These are phyloP conservation scores for Meloidogyne chitwoodi DNA, from an alignment of 1,140 invertebrate species.

Conservation along the genomic window DNA sequence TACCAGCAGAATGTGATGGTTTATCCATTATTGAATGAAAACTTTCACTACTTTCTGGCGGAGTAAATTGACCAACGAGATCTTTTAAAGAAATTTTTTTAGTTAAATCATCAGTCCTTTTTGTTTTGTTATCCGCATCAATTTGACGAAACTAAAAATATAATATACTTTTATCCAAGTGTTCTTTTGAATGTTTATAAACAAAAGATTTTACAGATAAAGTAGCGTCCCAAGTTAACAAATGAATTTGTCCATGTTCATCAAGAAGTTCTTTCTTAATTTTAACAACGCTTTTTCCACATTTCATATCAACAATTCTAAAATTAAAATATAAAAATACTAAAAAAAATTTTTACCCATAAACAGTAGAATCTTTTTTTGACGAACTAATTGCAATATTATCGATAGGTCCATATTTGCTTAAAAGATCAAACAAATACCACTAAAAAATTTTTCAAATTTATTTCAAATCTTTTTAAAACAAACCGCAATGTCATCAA, in stretches of 20 bases:
- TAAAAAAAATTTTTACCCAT: constrained; percentile 10
- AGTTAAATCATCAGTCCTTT: background rate
- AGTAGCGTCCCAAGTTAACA: background rate
- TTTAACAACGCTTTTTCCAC: background rate
- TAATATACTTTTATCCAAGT: too few species aligned
- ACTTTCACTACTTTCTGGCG: background rate
- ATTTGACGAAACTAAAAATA: background rate
- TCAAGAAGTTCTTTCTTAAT: background rate
- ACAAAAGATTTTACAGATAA: too few species aligned
- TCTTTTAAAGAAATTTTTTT: background rate
- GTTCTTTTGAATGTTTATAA: too few species aligned
- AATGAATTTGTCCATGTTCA: background rate
- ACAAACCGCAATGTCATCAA: constrained; percentile 5
- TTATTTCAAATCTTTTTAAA: background rate
- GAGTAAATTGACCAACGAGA: background rate
- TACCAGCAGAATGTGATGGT: background rate
- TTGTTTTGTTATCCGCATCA: background rate
- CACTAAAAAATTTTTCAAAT: background rate
- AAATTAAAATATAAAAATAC: background rate
- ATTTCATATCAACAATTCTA: background rate
- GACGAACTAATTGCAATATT: background rate
- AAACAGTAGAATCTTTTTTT: background rate
- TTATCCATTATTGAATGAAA: background rate
- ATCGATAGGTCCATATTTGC: constrained; percentile 3
- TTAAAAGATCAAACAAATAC: constrained; percentile 4